Evolutionary conservation across 2,113 vertebrate genomes (phyloP), one percentile per base, ranked within the genome.

Genomic region (Labeo rohita): DNA sequence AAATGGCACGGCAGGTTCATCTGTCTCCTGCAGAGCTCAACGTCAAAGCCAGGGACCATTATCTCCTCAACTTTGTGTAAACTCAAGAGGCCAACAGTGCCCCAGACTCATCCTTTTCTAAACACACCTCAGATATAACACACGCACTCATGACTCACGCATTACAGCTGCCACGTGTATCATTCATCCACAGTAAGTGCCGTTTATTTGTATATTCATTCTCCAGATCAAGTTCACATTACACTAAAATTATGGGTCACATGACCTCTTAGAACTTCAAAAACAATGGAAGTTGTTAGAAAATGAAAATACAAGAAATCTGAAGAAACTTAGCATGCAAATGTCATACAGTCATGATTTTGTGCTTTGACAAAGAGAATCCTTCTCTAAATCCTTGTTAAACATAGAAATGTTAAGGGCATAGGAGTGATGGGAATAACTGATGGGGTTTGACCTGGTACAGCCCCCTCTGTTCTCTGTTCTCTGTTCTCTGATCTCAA

Each of bases 391-490:
- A 52, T 76, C 28, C n/a, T 16, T 54, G 23, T 54, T 9, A 76
- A 52, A 76, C 23, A 34, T 9, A 18, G 13, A 92, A 95, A 94
- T 94, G 95, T 94, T 93, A 95, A 95, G 94, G 93, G 93, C 90
- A 92, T 94, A 75, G 56, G 54, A 77, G 87, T 5, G 93, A 92
- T 94, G 95, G 96, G 96, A 97, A 96, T 95, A 95, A 95, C 93
- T 94, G 92, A 94, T 94, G 94, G 95, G 94, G 23, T 93, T 94
- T 96, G 96, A 97, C 95, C 96, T 95, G 93, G 90, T 91, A 95
- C 95, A 95, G 95, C 94, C 94, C 94, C 93, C 95, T 92, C 93
- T 92, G 28, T 28, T 94, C 95, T 95, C 95, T 94, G 90, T 95
- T 95, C 94, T 56, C 93, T 92, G 92, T 93, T 94, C 92, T 76